Evolutionary conservation across 2,797 vertebrate species (phyloP).

Genomic region (Astyanax mexicanus): DNA sequence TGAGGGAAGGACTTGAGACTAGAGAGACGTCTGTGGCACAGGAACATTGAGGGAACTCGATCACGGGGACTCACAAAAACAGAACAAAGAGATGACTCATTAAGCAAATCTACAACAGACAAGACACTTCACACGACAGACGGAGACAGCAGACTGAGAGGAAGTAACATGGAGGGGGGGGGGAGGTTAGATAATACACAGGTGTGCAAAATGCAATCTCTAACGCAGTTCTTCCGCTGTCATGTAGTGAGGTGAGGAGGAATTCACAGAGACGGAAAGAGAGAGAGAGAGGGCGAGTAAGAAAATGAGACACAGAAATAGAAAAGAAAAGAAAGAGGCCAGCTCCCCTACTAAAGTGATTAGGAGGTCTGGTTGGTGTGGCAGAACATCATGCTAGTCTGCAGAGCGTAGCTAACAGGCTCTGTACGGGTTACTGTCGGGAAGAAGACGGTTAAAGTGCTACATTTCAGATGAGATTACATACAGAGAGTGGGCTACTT

Average conservation of each 20-base stretch:
- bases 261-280: neutral
- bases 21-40: slow-evolving; percentile 3
- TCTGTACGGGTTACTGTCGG: slow-evolving; percentile 33
- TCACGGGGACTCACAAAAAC: slow-evolving; percentile 16
- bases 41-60: slow-evolving; percentile 24
- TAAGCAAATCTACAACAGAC: slow-evolving; percentile 30
- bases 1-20: neutral
- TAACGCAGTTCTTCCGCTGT: slow-evolving; percentile 11
- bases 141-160: slow-evolving; percentile 13
- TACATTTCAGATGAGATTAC: slow-evolving; percentile 59
- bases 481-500: slow-evolving; percentile 52
- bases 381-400: slow-evolving; percentile 41
- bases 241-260: slow-evolving; percentile 14
- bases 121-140: slow-evolving; percentile 38
- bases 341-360: slow-evolving; percentile 17
- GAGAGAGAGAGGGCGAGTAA: slow-evolving; percentile 4
- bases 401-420: slow-evolving; percentile 30
- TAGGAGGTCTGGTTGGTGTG: slow-evolving; percentile 11
- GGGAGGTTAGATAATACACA: slow-evolving; percentile 36
- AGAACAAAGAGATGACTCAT: slow-evolving; percentile 24
- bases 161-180: slow-evolving; percentile 8
- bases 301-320: neutral
- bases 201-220: slow-evolving; percentile 45
- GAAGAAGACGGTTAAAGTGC: slow-evolving; percentile 63
- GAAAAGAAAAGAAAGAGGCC: slow-evolving; percentile 17